Evolutionary conservation across 2,797 vertebrate species (phyloP).

Genomic region (Diplodus sargus): DNA sequence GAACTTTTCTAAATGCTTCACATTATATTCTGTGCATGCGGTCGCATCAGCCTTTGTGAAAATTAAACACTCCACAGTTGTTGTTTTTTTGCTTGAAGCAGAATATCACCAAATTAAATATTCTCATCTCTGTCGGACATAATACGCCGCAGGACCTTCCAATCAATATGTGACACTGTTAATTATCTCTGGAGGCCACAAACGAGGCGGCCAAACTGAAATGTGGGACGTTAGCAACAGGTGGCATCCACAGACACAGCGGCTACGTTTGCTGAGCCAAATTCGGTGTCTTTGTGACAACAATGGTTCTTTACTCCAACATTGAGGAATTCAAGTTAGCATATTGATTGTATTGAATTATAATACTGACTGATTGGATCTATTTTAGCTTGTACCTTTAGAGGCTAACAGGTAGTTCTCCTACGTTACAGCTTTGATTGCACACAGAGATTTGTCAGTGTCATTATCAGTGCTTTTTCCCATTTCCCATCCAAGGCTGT

Average conservation of each 20-base stretch:
- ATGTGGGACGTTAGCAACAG: slow-evolving; percentile 35
- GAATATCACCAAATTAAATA: slow-evolving; percentile 66
- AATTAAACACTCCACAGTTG: slow-evolving; percentile 53
- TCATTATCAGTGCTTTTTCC: slow-evolving; percentile 57
- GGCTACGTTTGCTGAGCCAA: not conserved
- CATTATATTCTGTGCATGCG: slow-evolving; percentile 44
- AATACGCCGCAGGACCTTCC: slow-evolving; percentile 39
- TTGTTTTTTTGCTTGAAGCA: slow-evolving; percentile 44
- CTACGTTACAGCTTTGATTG: slow-evolving; percentile 40
- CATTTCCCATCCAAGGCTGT: slow-evolving; percentile 35
- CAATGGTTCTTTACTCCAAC: not conserved
- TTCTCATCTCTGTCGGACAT: slow-evolving; percentile 46
- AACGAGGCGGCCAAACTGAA: slow-evolving; percentile 21
- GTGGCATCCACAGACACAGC: slow-evolving; percentile 21
- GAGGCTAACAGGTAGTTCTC: not conserved
- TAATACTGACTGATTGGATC: not conserved
- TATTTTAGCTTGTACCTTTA: not conserved
- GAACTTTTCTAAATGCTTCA: slow-evolving; percentile 19
- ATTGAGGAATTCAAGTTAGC: not conserved
- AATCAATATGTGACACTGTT: slow-evolving; percentile 57
- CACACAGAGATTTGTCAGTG: slow-evolving; percentile 22
- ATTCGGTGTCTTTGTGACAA: not conserved
- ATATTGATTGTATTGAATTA: not conserved
- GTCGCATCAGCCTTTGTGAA: slow-evolving; percentile 36
- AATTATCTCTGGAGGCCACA: slow-evolving; percentile 44